These are phyloP conservation scores for Phoenicopterus ruber DNA, from an alignment of 2,113 vertebrate genomes.

Conservation along the genomic window DNA sequence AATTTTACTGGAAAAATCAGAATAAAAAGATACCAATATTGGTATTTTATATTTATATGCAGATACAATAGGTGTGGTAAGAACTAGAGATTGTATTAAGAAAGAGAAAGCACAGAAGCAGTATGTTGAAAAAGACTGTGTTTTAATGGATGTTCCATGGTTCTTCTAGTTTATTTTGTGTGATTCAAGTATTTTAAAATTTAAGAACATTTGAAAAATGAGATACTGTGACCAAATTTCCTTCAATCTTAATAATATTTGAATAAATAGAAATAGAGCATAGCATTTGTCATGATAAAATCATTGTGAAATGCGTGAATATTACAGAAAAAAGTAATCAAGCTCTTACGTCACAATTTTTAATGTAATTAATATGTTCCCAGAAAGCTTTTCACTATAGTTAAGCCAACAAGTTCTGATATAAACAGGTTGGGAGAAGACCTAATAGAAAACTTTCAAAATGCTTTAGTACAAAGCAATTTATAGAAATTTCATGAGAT, in stretches of 20 bases:
- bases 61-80: background rate
- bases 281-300: background rate
- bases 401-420: background rate
- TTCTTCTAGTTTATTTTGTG: background rate
- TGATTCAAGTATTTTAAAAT: background rate
- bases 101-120: background rate
- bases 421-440: background rate
- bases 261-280: background rate
- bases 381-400: background rate
- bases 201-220: background rate
- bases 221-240: background rate
- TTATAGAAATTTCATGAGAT: background rate
- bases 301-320: background rate
- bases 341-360: background rate
- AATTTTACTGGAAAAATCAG: background rate
- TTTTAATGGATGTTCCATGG: background rate
- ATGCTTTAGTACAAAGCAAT: background rate
- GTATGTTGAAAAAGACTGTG: background rate
- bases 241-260: background rate
- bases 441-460: background rate
- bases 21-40: background rate
- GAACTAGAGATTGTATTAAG: background rate
- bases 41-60: background rate
- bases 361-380: background rate
- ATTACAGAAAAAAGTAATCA: background rate